phyloP scores from a whole-genome alignment of 1,140 invertebrate genomes.

The Popillia japonica region DNA sequence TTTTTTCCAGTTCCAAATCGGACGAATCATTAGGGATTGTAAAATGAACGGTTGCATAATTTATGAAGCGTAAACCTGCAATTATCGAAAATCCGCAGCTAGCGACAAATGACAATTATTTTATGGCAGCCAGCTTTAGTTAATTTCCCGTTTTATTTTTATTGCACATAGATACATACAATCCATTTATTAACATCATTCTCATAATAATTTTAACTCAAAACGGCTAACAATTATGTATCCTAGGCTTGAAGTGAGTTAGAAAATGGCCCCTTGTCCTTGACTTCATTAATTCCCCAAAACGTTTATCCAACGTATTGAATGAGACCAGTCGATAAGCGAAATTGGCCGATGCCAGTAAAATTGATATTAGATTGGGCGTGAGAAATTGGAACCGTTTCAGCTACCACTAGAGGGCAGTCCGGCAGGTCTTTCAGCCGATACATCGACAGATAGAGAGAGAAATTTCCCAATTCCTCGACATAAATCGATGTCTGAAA shows the following conservation, averaged over 20 bases:
- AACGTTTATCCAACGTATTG: neutral
- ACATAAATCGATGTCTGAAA: too few species aligned
- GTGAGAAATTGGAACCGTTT: slow-evolving; percentile 1
- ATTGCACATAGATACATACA: too few species aligned
- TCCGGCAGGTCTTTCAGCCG: neutral
- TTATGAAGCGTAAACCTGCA: slow-evolving; percentile 2
- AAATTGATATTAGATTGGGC: slow-evolving; percentile 11
- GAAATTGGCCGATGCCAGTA: neutral
- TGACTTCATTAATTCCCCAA: neutral
- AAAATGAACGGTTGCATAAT: neutral
- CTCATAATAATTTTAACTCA: too few species aligned
- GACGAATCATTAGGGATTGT: neutral
- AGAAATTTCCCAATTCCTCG: too few species aligned
- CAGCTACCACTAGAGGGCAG: neutral
- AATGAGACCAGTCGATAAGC: neutral
- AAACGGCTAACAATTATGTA: too few species aligned
- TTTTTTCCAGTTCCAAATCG: neutral
- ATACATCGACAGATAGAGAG: too few species aligned
- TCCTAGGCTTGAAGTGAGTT: too few species aligned
- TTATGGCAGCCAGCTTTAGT: too few species aligned
- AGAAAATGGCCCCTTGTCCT: neutral
- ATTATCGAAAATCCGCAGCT: neutral
- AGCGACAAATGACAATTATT: neutral
- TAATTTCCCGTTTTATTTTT: too few species aligned
- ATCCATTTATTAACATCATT: too few species aligned